Evolutionary conservation across 2,797 vertebrate species (phyloP).

Genomic region (Kryptopterus vitreolus): DNA sequence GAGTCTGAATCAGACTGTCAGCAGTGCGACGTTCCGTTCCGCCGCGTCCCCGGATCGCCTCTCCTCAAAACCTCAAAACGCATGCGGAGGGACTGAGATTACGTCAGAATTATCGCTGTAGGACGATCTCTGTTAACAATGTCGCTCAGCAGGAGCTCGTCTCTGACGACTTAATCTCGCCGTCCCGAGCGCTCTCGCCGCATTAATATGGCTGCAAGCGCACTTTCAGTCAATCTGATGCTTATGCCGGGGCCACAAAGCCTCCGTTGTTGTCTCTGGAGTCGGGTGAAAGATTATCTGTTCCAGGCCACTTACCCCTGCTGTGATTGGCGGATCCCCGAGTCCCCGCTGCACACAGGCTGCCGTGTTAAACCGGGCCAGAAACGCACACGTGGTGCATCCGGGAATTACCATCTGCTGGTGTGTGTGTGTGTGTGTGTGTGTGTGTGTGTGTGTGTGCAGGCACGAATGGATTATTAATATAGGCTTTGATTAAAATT

Average conservation of each 20-base stretch:
- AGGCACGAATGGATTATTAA: conserved; percentile 5
- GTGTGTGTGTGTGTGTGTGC: not conserved
- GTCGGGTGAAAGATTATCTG: conserved; percentile 68
- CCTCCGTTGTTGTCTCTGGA: conserved; percentile 58
- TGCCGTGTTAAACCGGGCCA: conserved; percentile 12
- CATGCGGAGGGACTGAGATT: not conserved
- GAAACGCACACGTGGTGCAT: conserved; percentile 9
- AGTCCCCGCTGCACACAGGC: not conserved
- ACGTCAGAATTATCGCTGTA: not conserved
- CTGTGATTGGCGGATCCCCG: conserved; percentile 44
- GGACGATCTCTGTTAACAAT: conserved; percentile 11
- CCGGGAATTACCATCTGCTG: conserved; percentile 22
- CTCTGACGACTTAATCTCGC: conserved; percentile 36
- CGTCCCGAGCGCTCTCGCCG: not conserved
- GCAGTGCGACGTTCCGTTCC: not conserved
- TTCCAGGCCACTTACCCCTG: conserved; percentile 54
- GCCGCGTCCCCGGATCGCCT: not conserved
- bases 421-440: not conserved
- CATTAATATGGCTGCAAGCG: conserved; percentile 52
- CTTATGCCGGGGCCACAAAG: conserved; percentile 62
- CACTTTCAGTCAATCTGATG: conserved; percentile 65
- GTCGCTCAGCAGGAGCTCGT: not conserved
- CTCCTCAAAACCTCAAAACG: not conserved
- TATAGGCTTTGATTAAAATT: conserved; percentile 22
- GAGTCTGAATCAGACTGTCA: conserved; percentile 20